Base-by-base conservation (phyloP, 2,113 vertebrate species). In the Illadopsis cleaveri region DNA sequence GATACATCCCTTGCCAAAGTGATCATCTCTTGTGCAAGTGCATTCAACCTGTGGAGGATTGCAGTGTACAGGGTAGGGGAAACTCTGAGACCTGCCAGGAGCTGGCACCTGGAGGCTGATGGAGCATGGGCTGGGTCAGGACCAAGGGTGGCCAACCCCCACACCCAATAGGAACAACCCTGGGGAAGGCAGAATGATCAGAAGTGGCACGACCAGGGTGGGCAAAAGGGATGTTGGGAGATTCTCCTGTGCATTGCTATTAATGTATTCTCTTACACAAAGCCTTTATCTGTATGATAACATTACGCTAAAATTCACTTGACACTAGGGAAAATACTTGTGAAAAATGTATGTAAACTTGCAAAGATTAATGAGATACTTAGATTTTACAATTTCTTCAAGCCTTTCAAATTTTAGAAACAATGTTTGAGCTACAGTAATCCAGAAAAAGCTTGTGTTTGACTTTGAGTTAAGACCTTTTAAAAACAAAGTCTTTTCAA, bases 391-490 rank as follows among this genome's bases (percentile, higher is more conserved):
- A 31, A 44, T 69, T 95, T 40, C 51, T 86, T 56, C 45, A 79
- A 94, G 35, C 4, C 23, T 71, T 82, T 90, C 57, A 64, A 73
- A 33, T 54, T 50, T 94, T 90, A 86, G 38, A 95, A 94, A 35
- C 18, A 84, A 73, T 47, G 10, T 62, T 54, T 62, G 33, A 69
- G 28, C 37, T 81, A 51, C 6, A 61, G 42, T 86, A 92, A 75
- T 54, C 94, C 47, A 82, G 66, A 89, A 82, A 89, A 92, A 66
- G 2, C 12, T 84, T 77, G 20, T 50, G 8, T 72, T 85, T 94
- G 66, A 78, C 44, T 95, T 83, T 70, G 45, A 94, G 56, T 18
- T 69, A 91, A 94, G 48, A 15, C 5, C 2, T 45, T 93, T 85
- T 86, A 48, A 90, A 93, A 50, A 16, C 58, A 56, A 79, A 62